These are phyloP conservation scores for Oncorhynchus masou DNA, from an alignment of 2,113 vertebrate species.

Conservation along the genomic window DNA sequence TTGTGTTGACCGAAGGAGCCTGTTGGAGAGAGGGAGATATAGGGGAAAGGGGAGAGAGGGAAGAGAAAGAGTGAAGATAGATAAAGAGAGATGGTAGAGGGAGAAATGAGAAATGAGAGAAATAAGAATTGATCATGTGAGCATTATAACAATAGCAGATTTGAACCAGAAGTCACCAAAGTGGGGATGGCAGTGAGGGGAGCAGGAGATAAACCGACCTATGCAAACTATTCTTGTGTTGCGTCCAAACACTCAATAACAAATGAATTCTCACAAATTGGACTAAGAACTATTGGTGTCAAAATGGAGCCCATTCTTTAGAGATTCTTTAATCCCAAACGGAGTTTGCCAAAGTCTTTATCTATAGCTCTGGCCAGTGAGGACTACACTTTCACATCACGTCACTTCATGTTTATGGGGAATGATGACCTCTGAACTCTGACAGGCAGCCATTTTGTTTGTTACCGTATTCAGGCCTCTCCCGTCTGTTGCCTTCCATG, in stretches of 20 bases:
- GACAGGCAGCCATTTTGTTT: constrained; percentile 64
- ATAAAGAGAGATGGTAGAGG: not conserved
- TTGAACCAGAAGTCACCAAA: constrained; percentile 15
- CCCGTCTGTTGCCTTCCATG: constrained; percentile 82
- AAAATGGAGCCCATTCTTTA: not conserved
- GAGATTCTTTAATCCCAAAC: not conserved
- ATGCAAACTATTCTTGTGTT: constrained; percentile 1
- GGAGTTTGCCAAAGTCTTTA: constrained; percentile 30
- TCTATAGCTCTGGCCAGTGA: constrained; percentile 3
- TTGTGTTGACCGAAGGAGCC: constrained; percentile 74
- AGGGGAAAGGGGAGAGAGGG: not conserved
- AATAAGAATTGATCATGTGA: not conserved
- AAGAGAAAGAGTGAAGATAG: constrained; percentile 15
- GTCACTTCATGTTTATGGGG: constrained; percentile 49
- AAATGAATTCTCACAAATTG: constrained; percentile 44
- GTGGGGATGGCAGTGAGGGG: constrained; percentile 28
- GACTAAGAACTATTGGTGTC: not conserved
- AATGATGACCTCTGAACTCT: constrained; percentile 35
- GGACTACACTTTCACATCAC: constrained; percentile 25
- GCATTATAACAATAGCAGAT: not conserved
- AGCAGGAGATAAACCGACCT: constrained; percentile 19
- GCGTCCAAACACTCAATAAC: constrained; percentile 26
- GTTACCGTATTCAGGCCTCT: constrained; percentile 79
- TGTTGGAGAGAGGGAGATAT: constrained; percentile 37
- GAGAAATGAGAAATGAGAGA: not conserved